Evolutionary conservation across 53 echinoderm and acorn worm genomes (phyloP), one percentile per base, ranked within the genome.

Genomic region (Holothuria leucospilota): DNA sequence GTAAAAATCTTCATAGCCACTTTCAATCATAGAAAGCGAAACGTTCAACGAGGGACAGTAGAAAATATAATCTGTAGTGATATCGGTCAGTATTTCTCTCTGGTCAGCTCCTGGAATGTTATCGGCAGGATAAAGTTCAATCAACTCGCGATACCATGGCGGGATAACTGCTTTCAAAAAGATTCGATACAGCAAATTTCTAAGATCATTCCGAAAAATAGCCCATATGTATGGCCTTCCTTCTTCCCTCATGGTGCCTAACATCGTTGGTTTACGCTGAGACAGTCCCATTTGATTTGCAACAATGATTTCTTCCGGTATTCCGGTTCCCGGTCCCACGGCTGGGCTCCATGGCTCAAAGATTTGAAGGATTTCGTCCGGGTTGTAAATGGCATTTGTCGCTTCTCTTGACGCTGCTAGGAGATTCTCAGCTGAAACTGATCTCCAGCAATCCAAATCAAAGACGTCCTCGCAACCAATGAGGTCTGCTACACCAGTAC

Each of bases 321-420:
- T 15, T 30, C 68, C 52, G 13, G 79, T 71, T 2, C 21, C 40
- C 29, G 82, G 86, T 9, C 86, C 91, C 40, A 83, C 83, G 4
- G 67, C 66, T 24, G 83, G 83, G 39, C 67, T 64, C 83, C 65
- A 83, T 39, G 83, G 83, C 51, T 83, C 83, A 29, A 83, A 83
- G 29, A 86, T 63, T 41, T 86, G 73, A 24, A 86, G 72, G 39
- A 83, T 63, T 29, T 83, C 83, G 11, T 42, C 16, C 26, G 84
- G 84, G 52, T 83, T 83, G 84, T 66, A 66, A 24, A 83, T 67
- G 25, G 18, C 20, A 67, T 25, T 25, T 11, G 84, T 25, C 14
- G 84, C 84, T n/a, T 83, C 40, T 16, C 51, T 65, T 29, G 84
- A 83, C 5, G 84, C 84, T 38, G 84, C 24, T 23, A 83, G 46